Conservation (phyloP, 2,797 vertebrate genomes). For the Chanos chanos region DNA sequence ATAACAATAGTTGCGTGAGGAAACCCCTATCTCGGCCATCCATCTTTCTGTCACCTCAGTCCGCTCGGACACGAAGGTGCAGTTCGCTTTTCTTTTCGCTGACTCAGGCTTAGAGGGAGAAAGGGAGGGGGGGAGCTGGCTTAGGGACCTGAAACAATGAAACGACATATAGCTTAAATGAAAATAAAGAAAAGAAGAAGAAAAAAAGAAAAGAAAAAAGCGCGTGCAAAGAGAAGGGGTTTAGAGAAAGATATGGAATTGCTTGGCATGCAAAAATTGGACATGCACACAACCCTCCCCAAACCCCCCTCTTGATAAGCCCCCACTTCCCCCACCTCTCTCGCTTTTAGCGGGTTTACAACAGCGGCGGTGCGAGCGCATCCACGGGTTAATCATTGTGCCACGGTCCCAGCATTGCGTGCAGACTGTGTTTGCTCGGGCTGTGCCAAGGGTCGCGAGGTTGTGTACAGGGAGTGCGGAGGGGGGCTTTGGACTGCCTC, state of each 20-base stretch:
- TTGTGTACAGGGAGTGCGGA: constrained; percentile 69
- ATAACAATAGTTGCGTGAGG: constrained; percentile 77
- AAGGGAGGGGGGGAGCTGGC: background rate
- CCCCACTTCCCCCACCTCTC: constrained; percentile 38
- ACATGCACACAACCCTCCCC: constrained; percentile 31
- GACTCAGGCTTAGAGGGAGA: constrained; percentile 29
- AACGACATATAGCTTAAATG: constrained; percentile 13
- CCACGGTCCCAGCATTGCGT: constrained; percentile 64
- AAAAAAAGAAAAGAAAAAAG: constrained; percentile 36
- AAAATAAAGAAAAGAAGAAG: constrained; percentile 36
- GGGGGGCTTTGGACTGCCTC: constrained; percentile 58
- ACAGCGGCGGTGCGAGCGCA: constrained; percentile 44
- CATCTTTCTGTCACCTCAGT: constrained; percentile 73
- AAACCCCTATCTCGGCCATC: constrained; percentile 66
- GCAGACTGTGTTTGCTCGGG: constrained; percentile 79
- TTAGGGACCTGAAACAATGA: background rate
- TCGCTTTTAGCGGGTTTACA: constrained; percentile 43
- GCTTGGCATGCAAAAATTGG: constrained; percentile 59
- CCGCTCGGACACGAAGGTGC: constrained; percentile 57
- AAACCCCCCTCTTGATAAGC: constrained; percentile 13
- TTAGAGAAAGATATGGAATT: constrained; percentile 60
- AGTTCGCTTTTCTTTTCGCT: constrained; percentile 31
- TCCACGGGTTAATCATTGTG: constrained; percentile 75
- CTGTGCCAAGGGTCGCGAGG: constrained; percentile 75
- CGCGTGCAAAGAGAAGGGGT: constrained; percentile 32